These are phyloP conservation scores for Mobula hypostoma DNA, from an alignment of 2,113 vertebrate species.

Conservation along the genomic window DNA sequence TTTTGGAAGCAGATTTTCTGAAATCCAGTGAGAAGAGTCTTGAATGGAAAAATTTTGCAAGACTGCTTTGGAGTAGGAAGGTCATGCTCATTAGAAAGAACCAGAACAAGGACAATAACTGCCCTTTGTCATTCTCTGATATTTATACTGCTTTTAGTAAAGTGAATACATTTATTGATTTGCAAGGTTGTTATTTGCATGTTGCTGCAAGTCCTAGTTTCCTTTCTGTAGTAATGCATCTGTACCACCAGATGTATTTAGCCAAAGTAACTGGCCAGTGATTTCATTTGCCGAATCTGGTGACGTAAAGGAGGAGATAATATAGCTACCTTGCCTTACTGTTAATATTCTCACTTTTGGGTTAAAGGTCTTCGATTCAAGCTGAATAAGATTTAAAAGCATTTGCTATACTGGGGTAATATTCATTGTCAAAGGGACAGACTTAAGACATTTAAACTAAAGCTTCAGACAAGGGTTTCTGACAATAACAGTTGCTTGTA, in stretches of 20 bases:
- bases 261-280: not conserved
- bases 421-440: not conserved
- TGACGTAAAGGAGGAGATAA: not conserved
- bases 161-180: not conserved
- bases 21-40: too few species aligned
- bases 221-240: not conserved
- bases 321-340: not conserved
- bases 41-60: too few species aligned
- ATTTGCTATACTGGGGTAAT: not conserved
- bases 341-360: not conserved
- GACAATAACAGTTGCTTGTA: not conserved
- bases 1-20: too few species aligned
- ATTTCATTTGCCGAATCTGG: not conserved
- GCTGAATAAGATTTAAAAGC: not conserved
- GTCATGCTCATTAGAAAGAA: too few species aligned
- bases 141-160: not conserved
- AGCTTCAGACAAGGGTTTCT: not conserved
- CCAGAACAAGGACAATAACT: too few species aligned
- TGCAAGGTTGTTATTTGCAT: not conserved
- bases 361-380: not conserved
- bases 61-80: too few species aligned
- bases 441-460: not conserved
- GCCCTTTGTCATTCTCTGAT: too few species aligned
- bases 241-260: not conserved
- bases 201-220: not conserved